Percentiles rank a stretch among this genome's conserved stretches.
Conservation (phyloP, 2,113 vertebrate genomes). For the Rousettus leschenaultii region DNA sequence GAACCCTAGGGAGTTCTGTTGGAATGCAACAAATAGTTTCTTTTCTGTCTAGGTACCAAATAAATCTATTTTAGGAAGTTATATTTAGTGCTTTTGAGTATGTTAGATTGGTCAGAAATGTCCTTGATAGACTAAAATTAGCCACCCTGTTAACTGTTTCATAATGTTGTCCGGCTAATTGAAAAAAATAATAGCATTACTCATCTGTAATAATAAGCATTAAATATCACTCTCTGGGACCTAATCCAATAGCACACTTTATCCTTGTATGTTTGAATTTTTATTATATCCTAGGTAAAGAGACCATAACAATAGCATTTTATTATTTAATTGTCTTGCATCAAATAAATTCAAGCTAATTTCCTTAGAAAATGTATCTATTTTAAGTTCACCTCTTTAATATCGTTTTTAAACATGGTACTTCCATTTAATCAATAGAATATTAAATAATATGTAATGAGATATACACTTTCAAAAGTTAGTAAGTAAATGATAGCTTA, state of each 20-base stretch:
- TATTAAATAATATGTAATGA: neutral
- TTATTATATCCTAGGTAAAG: conserved; percentile 21
- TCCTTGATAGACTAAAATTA: conserved; percentile 38
- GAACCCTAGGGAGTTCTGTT: conserved; percentile 23
- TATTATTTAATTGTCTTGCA: conserved; percentile 13
- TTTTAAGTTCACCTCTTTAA: neutral
- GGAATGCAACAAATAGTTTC: conserved; percentile 24
- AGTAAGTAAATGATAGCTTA: neutral
- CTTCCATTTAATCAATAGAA: conserved; percentile 7
- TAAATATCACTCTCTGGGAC: conserved; percentile 31
- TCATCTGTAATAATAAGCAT: conserved; percentile 44
- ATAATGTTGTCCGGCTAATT: conserved; percentile 1
- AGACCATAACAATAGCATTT: neutral
- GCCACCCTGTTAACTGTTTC: neutral
- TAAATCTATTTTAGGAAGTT: conserved; percentile 43
- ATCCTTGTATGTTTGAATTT: neutral
- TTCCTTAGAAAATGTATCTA: neutral
- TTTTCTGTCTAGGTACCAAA: conserved; percentile 28
- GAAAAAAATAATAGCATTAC: conserved; percentile 4
- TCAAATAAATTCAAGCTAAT: conserved; percentile 6
- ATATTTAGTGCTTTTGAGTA: conserved; percentile 39
- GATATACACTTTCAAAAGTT: neutral
- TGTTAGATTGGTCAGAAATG: conserved; percentile 25
- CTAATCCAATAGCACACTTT: neutral
- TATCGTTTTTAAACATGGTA: neutral